These are phyloP conservation scores for Aleiodes alternator DNA, from an alignment of 2,888 invertebrate genomes.

Conservation along the genomic window DNA sequence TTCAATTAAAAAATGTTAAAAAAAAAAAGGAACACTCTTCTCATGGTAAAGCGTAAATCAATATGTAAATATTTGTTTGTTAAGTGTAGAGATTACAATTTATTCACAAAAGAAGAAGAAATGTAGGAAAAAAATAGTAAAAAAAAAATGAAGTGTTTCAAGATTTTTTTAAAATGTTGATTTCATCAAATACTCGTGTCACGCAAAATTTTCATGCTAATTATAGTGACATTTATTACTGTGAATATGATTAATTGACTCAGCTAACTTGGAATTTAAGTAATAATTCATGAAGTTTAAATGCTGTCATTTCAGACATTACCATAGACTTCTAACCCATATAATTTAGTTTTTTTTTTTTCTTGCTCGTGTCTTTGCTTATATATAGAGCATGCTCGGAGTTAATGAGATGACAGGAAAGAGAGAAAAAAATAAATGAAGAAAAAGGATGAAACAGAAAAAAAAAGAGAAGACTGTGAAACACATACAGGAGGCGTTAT, in stretches of 20 bases:
- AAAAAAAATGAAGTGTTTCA: neutral
- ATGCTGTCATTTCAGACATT: slow-evolving; percentile 41
- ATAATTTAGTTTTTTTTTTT: slow-evolving; percentile 36
- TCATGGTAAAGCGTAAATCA: no score
- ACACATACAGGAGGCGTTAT: slow-evolving; percentile 39
- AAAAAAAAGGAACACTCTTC: no score
- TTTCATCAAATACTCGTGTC: slow-evolving; percentile 9
- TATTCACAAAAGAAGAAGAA: neutral
- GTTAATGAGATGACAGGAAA: slow-evolving; percentile 24
- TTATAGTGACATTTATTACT: slow-evolving; percentile 33
- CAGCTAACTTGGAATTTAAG: slow-evolving; percentile 26
- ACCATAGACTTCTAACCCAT: slow-evolving; percentile 33
- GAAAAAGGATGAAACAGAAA: slow-evolving; percentile 4
- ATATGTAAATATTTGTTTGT: no score
- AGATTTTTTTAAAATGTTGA: neutral
- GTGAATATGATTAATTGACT: slow-evolving; percentile 47
- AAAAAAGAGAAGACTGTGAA: neutral
- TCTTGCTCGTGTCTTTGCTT: no score
- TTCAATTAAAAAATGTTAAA: no score
- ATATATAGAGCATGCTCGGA: slow-evolving; percentile 11
- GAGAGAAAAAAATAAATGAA: slow-evolving; percentile 3
- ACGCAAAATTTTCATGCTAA: slow-evolving; percentile 40
- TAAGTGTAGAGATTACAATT: no score
- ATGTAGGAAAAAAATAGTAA: neutral
- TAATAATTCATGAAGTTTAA: slow-evolving; percentile 42